phyloP scores from a whole-genome alignment of 1,140 invertebrate genomes.

The Drosophila auraria region DNA sequence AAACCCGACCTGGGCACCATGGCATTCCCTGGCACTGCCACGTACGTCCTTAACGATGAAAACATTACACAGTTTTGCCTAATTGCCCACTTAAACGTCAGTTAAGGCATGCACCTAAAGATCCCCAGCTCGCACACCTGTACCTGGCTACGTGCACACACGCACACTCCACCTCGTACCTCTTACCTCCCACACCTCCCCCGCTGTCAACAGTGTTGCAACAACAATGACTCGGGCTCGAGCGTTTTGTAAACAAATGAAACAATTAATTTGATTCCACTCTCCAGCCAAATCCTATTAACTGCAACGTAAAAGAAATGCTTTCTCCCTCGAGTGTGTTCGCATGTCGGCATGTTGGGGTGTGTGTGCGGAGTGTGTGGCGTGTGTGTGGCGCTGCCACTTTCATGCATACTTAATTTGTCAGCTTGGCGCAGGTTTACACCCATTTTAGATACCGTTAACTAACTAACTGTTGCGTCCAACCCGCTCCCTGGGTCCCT shows the following conservation, averaged over 20 bases:
- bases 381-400: conserved; percentile 36
- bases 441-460: conserved; percentile 65
- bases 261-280: conserved; percentile 79
- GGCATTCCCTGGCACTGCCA: neutral
- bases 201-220: conserved; percentile 40
- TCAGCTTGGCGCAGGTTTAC: conserved; percentile 65
- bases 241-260: conserved; percentile 69
- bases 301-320: conserved; percentile 56
- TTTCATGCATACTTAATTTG: conserved; percentile 82
- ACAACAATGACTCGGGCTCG: conserved; percentile 33
- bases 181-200: neutral
- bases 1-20: neutral
- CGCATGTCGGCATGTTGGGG: neutral
- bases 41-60: conserved; percentile 45
- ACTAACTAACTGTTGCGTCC: conserved; percentile 74
- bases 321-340: conserved; percentile 1
- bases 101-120: conserved; percentile 33
- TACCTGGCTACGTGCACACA: neutral
- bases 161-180: neutral
- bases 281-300: conserved; percentile 74
- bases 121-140: neutral
- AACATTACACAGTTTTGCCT: conserved; percentile 71
- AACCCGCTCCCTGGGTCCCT: neutral
- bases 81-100: conserved; percentile 73
- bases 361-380: neutral